Evolutionary conservation across 2,113 vertebrate genomes (phyloP).

Genomic region (Mobula birostris): DNA sequence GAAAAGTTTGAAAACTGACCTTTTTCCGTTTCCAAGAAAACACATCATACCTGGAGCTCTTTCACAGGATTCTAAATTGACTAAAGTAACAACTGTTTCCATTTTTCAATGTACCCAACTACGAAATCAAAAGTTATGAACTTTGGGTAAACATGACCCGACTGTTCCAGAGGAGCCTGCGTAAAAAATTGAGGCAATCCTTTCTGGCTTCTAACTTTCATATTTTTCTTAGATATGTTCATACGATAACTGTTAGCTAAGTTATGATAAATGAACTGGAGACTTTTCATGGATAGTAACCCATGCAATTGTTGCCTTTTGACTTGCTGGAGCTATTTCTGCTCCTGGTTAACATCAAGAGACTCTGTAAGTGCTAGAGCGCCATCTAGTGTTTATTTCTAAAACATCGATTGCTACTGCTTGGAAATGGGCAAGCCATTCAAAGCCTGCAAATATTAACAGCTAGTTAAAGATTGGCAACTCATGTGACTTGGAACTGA

Average conservation of each 20-base stretch:
- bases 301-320: constrained; percentile 2
- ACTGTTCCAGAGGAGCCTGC: neutral
- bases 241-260: neutral
- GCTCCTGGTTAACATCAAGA: neutral
- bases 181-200: neutral
- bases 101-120: neutral
- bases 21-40: neutral
- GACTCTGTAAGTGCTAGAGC: neutral
- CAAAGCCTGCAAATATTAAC: constrained; percentile 8
- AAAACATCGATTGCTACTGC: neutral
- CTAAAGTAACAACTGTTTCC: neutral
- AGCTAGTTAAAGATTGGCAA: constrained; percentile 25
- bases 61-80: neutral
- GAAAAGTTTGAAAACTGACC: neutral
- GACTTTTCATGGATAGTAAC: constrained; percentile 3
- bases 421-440: neutral
- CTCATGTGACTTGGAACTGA: constrained; percentile 13
- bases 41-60: no score
- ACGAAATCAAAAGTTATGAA: neutral
- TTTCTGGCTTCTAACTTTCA: neutral
- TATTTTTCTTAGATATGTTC: constrained; percentile 32
- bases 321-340: neutral
- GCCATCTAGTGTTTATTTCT: constrained; percentile 17
- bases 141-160: constrained; percentile 9
- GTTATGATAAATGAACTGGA: constrained; percentile 16